Evolutionary conservation across 1,140 invertebrate species (phyloP), one percentile per base, ranked within the genome.

Genomic region (Drosophila parvula): DNA sequence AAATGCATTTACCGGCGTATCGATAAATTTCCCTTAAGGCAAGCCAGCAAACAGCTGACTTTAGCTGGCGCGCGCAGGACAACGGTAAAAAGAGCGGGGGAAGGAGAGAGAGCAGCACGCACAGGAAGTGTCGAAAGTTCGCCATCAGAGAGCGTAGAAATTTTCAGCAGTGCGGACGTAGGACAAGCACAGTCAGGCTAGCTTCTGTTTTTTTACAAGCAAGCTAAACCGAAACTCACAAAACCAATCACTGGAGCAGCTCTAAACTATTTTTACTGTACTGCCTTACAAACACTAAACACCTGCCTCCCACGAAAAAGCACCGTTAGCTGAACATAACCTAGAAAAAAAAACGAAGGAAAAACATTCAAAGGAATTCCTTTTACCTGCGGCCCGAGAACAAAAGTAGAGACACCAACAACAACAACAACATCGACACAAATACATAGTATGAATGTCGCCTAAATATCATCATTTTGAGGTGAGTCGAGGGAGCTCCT

Each of bases 391-490:
- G 44, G 38, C 28, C 48, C 41, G 14, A 65, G 27, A 5, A 48
- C 16, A 44, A 38, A 74, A 56, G 53, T 27, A 57, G 44, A 59
- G n/a, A 65, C 44, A 60, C 67, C 27, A 63, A 48, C 51, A 60
- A 34, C 30, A 58, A 34, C 55, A 65, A 40, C 61, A 48, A 43
- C 22, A 71, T 38, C 65, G 69, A 71, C 65, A 71, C 30, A 71
- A 71, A 79, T 76, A 82, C 50, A 92, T 93, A 93, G 93, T 94
- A 94, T 94, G 94, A 94, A 93, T 94, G 95, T 95, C 94, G 95
- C 94, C 95, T 94, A 95, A 95, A 94, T 94, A 94, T 93, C 94
- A 95, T 93, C 94, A 95, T 85, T 93, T 95, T 93, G 94, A 96
- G 95, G 95, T 96, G 94, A 94, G 93, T 82, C 4, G 11, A 7